These are phyloP conservation scores for Tachyglossus aculeatus DNA, from an alignment of 2,797 vertebrate species.

Conservation along the genomic window DNA sequence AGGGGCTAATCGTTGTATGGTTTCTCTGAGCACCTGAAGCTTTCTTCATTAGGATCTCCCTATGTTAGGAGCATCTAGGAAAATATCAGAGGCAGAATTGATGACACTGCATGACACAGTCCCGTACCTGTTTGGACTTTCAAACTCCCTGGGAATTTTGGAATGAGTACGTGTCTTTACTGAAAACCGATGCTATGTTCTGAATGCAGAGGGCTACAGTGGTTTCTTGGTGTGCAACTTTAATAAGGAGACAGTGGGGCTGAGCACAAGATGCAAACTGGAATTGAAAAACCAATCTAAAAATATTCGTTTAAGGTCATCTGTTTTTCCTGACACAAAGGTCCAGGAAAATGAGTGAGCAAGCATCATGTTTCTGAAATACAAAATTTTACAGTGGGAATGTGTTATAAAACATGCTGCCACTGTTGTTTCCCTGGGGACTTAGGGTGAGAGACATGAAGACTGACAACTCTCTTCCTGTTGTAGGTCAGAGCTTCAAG, in stretches of 20 bases:
- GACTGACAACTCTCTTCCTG: constrained; percentile 88
- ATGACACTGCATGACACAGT: background rate
- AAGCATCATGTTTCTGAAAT: constrained; percentile 72
- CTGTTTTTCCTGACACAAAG: constrained; percentile 64
- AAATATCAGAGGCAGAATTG: background rate
- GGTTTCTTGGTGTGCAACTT: constrained; percentile 25
- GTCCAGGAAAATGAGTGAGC: constrained; percentile 62
- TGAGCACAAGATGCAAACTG: constrained; percentile 34
- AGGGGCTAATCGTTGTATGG: constrained; percentile 16
- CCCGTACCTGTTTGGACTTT: constrained; percentile 21
- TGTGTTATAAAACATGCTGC: constrained; percentile 85
- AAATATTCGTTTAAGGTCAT: constrained; percentile 69
- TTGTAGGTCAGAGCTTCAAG: constrained; percentile 90
- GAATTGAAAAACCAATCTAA: constrained; percentile 58
- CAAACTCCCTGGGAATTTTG: background rate
- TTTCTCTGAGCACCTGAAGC: constrained; percentile 25
- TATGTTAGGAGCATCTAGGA: background rate
- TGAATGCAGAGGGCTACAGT: background rate
- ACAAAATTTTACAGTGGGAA: constrained; percentile 88
- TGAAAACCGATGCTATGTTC: background rate
- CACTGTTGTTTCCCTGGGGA: constrained; percentile 88
- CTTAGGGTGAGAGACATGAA: constrained; percentile 81
- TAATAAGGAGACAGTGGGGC: constrained; percentile 61
- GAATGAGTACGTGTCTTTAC: constrained; percentile 26
- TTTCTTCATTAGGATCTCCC: constrained; percentile 11